phyloP scores from a whole-genome alignment of 1,140 invertebrate genomes.

The Eupristina koningsbergeri region DNA sequence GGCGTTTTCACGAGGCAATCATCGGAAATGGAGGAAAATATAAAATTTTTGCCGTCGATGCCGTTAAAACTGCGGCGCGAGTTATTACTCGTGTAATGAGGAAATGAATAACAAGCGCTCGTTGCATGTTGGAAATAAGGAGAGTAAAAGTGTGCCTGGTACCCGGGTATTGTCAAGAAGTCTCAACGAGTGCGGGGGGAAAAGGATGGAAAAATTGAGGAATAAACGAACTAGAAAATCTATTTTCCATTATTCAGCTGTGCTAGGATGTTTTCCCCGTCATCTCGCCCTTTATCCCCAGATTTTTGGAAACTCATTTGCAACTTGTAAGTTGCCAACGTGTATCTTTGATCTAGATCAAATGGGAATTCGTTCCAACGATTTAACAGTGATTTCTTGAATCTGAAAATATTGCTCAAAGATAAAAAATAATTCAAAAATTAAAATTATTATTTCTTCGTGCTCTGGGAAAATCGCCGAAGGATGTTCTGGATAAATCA shows the following conservation, averaged over 20 bases:
- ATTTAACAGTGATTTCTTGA: too few species aligned
- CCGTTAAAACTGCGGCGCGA: background rate
- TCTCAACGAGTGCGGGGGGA: background rate
- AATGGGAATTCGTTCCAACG: too few species aligned
- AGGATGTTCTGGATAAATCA: too few species aligned
- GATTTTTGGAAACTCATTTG: background rate
- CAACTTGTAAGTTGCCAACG: background rate
- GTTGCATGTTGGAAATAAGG: background rate
- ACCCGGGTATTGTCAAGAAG: background rate
- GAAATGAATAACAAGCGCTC: background rate
- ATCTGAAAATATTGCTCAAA: too few species aligned
- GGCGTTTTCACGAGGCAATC: background rate
- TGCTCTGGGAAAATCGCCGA: too few species aligned
- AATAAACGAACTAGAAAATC: background rate
- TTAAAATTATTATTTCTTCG: too few species aligned
- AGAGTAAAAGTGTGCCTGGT: constrained; percentile 7
- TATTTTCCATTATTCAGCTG: background rate
- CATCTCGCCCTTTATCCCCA: too few species aligned
- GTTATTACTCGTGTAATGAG: background rate
- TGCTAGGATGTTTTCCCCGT: too few species aligned
- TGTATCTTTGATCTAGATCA: too few species aligned
- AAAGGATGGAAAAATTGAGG: background rate
- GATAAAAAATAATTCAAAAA: too few species aligned
- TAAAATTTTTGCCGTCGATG: background rate
- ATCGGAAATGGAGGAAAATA: background rate